phyloP scores from a whole-genome alignment of 2,888 invertebrate species.

The Epistrophe grossulariae region DNA sequence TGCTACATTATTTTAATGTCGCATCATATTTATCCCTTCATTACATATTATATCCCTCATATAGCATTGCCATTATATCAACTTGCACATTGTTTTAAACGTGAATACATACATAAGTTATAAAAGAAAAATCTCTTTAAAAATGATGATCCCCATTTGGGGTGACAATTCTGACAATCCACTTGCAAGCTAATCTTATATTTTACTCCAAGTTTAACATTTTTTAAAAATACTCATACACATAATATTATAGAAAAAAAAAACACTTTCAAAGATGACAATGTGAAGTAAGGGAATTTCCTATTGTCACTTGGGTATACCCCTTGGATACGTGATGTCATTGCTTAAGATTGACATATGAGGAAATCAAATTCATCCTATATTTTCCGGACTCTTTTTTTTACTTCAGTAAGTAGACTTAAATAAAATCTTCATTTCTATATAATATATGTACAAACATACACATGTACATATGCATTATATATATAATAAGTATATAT shows the following conservation, averaged over 20 bases:
- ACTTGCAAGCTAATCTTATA: conserved; percentile 24
- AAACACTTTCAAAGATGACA: conserved; percentile 45
- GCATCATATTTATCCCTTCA: not conserved
- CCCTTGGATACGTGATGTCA: conserved; percentile 57
- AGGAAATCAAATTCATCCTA: conserved; percentile 72
- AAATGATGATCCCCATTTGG: conserved; percentile 64
- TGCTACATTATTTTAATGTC: not conserved
- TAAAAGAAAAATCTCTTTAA: conserved; percentile 33
- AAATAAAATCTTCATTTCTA: conserved; percentile 18
- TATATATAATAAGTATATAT: no score
- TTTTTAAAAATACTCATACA: conserved; percentile 10
- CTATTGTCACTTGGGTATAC: conserved; percentile 62
- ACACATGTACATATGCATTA: not conserved
- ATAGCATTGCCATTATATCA: not conserved
- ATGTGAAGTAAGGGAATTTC: conserved; percentile 57
- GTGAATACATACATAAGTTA: not conserved
- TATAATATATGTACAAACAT: not conserved
- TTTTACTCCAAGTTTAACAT: not conserved
- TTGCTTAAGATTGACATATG: conserved; percentile 67
- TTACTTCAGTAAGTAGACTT: conserved; percentile 5
- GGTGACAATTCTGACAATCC: conserved; percentile 44
- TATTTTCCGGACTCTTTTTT: conserved; percentile 53
- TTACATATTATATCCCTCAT: not conserved
- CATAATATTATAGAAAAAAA: not conserved
- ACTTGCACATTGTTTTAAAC: not conserved